A percentile compares a stretch with the other conserved stretches of the same genome.
Evolutionary conservation across 2,797 vertebrate species (phyloP).

Genomic region (Spinibarbus caldwelli): DNA sequence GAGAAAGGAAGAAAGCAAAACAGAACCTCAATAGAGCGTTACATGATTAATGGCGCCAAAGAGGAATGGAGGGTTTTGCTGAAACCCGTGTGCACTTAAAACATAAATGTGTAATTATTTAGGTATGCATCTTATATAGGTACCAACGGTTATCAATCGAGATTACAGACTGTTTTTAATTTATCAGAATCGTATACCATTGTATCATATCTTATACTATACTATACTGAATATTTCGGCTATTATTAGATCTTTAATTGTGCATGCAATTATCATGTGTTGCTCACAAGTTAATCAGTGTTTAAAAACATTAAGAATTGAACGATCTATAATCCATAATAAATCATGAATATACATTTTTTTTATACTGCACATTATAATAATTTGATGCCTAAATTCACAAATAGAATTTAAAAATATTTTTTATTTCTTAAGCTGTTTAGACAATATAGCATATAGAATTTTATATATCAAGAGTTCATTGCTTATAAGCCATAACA

Average conservation of each 20-base stretch:
- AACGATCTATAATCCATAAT: neutral
- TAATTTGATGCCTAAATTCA: neutral
- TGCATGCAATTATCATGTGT: neutral
- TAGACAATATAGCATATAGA: neutral
- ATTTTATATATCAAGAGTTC: neutral
- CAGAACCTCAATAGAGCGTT: slow-evolving; percentile 54
- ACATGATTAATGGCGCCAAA: neutral
- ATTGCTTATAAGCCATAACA: neutral
- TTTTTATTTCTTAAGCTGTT: neutral
- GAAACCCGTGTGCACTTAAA: neutral
- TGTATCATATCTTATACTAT: neutral
- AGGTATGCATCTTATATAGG: neutral
- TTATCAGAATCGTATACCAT: neutral
- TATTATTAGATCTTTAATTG: neutral
- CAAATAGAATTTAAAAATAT: neutral
- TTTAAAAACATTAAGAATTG: neutral
- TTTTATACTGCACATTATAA: neutral
- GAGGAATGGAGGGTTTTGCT: slow-evolving; percentile 3
- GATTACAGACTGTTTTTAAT: neutral
- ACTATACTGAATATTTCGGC: neutral
- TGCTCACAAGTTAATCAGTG: neutral
- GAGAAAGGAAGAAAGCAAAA: slow-evolving; percentile 57
- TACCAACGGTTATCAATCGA: neutral
- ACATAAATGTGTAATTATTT: neutral
- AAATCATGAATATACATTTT: neutral